Percentiles rank a stretch among this genome's conserved stretches.
Evolutionary conservation across 2,797 vertebrate species (phyloP).

Genomic region (Agapornis canus): DNA sequence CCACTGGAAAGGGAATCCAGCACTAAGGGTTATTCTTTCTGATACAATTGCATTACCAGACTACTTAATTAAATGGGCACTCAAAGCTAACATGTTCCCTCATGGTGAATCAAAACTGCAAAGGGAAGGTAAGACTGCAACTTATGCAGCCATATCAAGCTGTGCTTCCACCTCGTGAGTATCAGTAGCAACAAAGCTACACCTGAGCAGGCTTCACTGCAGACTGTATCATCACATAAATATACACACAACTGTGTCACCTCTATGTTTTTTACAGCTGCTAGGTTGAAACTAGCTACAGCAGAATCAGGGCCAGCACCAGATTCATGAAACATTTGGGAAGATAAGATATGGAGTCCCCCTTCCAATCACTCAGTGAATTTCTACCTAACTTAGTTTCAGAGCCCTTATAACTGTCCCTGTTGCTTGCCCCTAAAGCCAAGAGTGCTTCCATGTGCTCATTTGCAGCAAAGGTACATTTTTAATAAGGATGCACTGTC

Average conservation of each 20-base stretch:
- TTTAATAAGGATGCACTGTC: background rate
- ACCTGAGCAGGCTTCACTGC: background rate
- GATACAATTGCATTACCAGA: background rate
- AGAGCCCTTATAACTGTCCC: background rate
- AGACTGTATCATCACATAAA: background rate
- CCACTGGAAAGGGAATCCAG: background rate
- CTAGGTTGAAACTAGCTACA: background rate
- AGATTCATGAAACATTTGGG: background rate
- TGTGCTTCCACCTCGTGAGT: background rate
- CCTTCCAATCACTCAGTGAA: background rate
- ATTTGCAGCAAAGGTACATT: background rate
- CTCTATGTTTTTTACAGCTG: background rate
- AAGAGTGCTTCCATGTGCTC: background rate
- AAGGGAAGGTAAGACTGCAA: background rate
- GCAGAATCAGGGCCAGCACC: background rate
- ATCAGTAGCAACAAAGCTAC: background rate
- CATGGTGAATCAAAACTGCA: background rate
- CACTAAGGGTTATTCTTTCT: background rate
- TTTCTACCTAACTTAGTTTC: background rate
- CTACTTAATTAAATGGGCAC: conserved; percentile 41
- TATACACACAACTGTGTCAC: background rate
- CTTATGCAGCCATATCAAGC: background rate
- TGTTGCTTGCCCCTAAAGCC: background rate
- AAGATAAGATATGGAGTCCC: background rate
- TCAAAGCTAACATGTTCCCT: background rate